A percentile compares a stretch with the other conserved stretches of the same genome.
phyloP scores from a whole-genome alignment of 2,797 vertebrate species.

The Stomatorhinus walkeri region DNA sequence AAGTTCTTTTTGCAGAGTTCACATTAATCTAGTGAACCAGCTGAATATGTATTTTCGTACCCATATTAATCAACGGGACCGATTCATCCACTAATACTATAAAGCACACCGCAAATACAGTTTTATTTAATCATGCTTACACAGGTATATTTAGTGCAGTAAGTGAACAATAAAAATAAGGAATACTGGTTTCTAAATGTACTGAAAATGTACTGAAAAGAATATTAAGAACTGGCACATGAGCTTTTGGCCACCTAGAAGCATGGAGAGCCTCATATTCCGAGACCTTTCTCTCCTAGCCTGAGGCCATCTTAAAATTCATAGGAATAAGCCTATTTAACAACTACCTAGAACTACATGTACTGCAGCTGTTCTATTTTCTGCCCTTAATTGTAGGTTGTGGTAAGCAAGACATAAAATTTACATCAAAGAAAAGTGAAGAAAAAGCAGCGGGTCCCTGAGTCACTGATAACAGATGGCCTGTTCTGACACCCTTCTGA shows the following conservation, averaged over 20 bases:
- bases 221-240: neutral
- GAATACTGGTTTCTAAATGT: neutral
- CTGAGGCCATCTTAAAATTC: neutral
- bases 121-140: constrained; percentile 17
- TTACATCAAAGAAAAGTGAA: neutral
- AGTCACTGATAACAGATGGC: constrained; percentile 10
- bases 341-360: neutral
- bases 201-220: neutral
- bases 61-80: constrained; percentile 19
- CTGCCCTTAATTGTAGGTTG: neutral
- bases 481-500: neutral
- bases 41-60: constrained; percentile 22
- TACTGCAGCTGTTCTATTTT: neutral
- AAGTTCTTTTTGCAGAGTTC: constrained; percentile 20
- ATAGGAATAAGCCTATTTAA: neutral
- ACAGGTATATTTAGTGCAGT: constrained; percentile 15
- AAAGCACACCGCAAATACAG: neutral
- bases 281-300: neutral
- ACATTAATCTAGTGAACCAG: constrained; percentile 26
- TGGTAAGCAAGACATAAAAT: constrained; percentile 9
- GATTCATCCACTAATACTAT: neutral
- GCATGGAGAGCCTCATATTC: neutral
- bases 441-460: neutral
- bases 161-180: constrained; percentile 12
- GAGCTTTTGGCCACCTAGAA: neutral